Evolutionary conservation across 92 coral and sea anemone genomes (phyloP), one percentile per base, ranked within the genome.

Genomic region (Bergia sp.): DNA sequence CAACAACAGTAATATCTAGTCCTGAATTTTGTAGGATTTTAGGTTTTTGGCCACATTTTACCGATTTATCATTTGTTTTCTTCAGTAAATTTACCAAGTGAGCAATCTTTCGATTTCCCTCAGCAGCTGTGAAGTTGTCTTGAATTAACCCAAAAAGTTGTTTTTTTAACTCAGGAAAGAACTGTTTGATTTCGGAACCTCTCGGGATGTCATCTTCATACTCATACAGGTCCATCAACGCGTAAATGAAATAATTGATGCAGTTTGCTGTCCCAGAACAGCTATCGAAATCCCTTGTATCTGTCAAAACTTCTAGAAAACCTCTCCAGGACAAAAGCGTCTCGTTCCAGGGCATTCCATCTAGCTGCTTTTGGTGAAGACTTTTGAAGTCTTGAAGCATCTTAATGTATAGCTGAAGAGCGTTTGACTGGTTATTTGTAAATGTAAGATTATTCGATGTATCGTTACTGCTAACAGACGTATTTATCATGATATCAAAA

Each of bases 1-100:
- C 73, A 45, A 90, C 77, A 10, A 84, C 79, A 16, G 89, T 58
- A 36, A 74, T 61, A 69, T 64, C 69, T 65, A 61, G 76, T 10
- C 29, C 78, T 36, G 95, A 81, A 9, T 76, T 80, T 42, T 76
- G 64, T 8, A 58, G 53, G 49, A 92, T 83, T 29, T 65, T 78
- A 50, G 95, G 95, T 80, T 67, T 58, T 20, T 76, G 80, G 21
- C 95, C 95, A 76, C 95, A 92, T 42, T 90, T 78, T 11, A 92
- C 93, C 18, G 86, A 77, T 23, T 66, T 76, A 64, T 92, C 95
- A 13, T 55, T 76, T 15, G 93, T 90, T 77, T 85, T 72, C 38
- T 79, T 90, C 15, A 92, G 37, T 21, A 92, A 78, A 39, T 29
- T 21, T 43, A 57, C 40, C 79, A 88, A 88, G 4, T 37, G 37